These are phyloP conservation scores for Heliconius cydno DNA, from an alignment of 2,888 invertebrate species.

Conservation along the genomic window DNA sequence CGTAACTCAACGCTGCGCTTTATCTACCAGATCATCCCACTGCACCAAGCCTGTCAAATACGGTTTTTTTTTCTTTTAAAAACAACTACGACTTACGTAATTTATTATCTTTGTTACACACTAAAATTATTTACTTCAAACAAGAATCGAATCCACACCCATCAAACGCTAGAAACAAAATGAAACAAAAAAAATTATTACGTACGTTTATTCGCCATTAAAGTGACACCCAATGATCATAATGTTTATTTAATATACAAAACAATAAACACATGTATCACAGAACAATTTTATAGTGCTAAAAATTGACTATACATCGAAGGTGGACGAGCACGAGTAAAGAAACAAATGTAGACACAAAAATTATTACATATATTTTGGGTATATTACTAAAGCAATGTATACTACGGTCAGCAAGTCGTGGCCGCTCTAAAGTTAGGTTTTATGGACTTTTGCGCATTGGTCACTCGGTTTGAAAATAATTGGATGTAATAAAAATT, in stretches of 20 bases:
- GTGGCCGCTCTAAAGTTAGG: too few relatives aligned
- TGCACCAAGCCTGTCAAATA: too few relatives aligned
- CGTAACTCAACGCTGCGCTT: too few relatives aligned
- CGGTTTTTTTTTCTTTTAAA: too few relatives aligned
- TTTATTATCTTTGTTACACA: too few relatives aligned
- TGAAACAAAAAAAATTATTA: conserved; percentile 47
- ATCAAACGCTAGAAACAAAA: background rate
- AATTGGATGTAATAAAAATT: too few relatives aligned
- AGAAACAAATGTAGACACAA: conserved; percentile 39
- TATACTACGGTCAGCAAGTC: background rate
- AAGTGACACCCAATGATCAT: conserved; percentile 75
- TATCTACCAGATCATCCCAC: too few relatives aligned
- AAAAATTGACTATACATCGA: conserved; percentile 78
- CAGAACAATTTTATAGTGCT: conserved; percentile 82
- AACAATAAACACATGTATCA: conserved; percentile 80
- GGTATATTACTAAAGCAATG: conserved; percentile 41
- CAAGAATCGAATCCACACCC: background rate
- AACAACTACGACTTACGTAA: too few relatives aligned
- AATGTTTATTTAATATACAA: conserved; percentile 51
- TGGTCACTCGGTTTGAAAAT: too few relatives aligned
- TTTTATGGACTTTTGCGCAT: too few relatives aligned
- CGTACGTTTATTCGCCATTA: conserved; percentile 77
- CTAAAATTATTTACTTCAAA: background rate
- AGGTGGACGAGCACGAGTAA: conserved; percentile 66
- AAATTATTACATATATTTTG: conserved; percentile 36